These are phyloP conservation scores for Tachysurus vachellii DNA, from an alignment of 2,113 vertebrate species.

Conservation along the genomic window DNA sequence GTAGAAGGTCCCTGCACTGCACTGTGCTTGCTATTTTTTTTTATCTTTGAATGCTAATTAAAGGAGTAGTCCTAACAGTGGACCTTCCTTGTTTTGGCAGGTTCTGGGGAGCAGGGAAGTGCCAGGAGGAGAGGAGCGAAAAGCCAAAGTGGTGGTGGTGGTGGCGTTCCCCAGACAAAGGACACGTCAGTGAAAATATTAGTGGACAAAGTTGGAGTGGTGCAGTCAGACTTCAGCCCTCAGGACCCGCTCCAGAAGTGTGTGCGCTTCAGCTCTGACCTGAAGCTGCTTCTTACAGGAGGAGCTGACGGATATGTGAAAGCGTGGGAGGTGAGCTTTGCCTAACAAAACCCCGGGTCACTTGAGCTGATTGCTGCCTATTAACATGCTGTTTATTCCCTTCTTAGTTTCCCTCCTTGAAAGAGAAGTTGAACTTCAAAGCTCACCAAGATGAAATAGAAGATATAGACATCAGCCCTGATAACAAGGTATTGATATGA, in stretches of 20 bases:
- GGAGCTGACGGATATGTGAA: constrained; percentile 85
- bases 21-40: too few species aligned
- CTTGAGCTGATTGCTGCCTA: constrained; percentile 17
- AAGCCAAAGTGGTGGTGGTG: constrained; percentile 47
- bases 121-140: constrained; percentile 65
- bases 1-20: background rate
- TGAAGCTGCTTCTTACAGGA: constrained; percentile 82
- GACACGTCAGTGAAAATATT: constrained; percentile 67
- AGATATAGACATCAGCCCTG: constrained; percentile 83
- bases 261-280: constrained; percentile 82
- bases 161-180: constrained; percentile 55
- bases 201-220: constrained; percentile 74
- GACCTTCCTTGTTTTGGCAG: constrained; percentile 1
- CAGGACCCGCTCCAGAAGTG: constrained; percentile 87
- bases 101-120: constrained; percentile 46
- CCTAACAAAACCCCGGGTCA: background rate
- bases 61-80: background rate
- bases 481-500: constrained; percentile 80
- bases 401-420: constrained; percentile 85
- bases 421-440: constrained; percentile 85
- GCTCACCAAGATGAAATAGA: constrained; percentile 89
- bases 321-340: constrained; percentile 84
- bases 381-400: constrained; percentile 23
- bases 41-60: background rate
- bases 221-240: constrained; percentile 84